These are phyloP conservation scores for Brachypodius melanocephalos DNA, from an alignment of 2,113 vertebrate species.

Conservation along the genomic window DNA sequence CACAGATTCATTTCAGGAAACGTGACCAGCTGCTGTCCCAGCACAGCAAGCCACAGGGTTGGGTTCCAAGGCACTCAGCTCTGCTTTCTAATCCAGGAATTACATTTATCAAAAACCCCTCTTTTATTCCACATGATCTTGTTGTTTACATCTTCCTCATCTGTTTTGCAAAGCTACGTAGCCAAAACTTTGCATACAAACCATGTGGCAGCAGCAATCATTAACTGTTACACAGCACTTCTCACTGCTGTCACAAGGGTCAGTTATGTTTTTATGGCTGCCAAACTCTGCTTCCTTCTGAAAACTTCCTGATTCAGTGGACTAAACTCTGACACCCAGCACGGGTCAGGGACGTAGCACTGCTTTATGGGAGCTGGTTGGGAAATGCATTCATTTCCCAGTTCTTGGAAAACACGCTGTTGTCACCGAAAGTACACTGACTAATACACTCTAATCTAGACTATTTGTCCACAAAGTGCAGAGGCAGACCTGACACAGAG, in stretches of 20 bases:
- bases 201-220: background rate
- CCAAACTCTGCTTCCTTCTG: background rate
- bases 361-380: background rate
- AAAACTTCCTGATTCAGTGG: background rate
- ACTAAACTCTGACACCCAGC: background rate
- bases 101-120: background rate
- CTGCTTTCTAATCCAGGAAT: background rate
- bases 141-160: background rate
- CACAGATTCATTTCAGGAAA: background rate
- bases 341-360: rapidly evolving
- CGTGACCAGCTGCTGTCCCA: background rate
- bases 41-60: background rate
- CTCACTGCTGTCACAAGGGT: background rate
- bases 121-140: background rate
- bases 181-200: background rate
- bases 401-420: background rate
- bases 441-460: background rate
- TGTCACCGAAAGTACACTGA: background rate
- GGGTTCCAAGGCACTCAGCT: background rate
- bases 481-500: background rate
- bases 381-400: background rate
- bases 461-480: background rate
- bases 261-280: background rate
- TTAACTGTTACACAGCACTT: too few relatives aligned
- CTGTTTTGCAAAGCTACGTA: background rate